Conservation (phyloP, 2,888 invertebrate genomes). For the Melanostoma mellinum region DNA sequence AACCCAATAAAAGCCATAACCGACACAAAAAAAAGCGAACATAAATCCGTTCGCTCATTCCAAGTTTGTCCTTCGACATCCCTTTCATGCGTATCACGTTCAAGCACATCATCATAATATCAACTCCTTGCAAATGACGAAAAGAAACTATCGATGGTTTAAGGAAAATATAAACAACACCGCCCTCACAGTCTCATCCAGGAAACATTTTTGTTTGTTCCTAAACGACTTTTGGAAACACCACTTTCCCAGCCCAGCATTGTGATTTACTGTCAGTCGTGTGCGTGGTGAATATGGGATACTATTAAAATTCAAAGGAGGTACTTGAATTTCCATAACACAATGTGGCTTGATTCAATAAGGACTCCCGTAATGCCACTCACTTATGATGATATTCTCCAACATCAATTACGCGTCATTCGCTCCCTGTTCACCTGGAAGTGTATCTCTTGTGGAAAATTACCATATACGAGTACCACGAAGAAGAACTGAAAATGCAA, state of each 20-base stretch:
- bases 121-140: conserved; percentile 25
- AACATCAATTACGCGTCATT: conserved; percentile 67
- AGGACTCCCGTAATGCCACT: conserved; percentile 12
- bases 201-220: conserved; percentile 1
- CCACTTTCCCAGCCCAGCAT: conserved; percentile 16
- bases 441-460: conserved; percentile 48
- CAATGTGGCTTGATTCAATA: conserved; percentile 41
- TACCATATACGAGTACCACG: conserved; percentile 41
- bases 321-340: conserved; percentile 39
- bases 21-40: conserved; percentile 35
- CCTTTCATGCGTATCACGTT: conserved; percentile 61
- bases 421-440: conserved; percentile 61
- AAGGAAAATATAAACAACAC: conserved; percentile 7
- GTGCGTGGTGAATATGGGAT: conserved; percentile 24
- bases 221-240: conserved; percentile 36
- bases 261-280: conserved; percentile 24
- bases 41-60: conserved; percentile 29
- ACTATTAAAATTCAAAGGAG: not conserved
- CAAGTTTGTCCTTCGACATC: conserved; percentile 30
- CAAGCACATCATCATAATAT: conserved; percentile 46
- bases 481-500: conserved; percentile 55
- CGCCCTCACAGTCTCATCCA: conserved; percentile 47
- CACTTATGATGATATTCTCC: conserved; percentile 48
- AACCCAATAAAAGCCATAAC: conserved; percentile 55
- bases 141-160: conserved; percentile 12